Base-by-base conservation (phyloP, 2,888 invertebrate species). In the Litoditis marina region DNA sequence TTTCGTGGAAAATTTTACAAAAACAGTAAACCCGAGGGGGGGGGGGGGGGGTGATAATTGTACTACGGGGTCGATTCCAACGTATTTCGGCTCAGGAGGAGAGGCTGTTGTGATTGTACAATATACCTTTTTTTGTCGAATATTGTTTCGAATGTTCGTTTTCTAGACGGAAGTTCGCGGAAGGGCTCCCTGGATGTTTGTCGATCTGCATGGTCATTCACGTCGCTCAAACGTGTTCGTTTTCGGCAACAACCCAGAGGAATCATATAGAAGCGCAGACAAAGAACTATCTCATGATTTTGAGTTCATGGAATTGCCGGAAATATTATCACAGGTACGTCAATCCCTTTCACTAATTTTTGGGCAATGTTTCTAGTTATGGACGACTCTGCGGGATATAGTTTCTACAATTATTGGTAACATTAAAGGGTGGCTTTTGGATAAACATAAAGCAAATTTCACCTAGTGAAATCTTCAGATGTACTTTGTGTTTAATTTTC, bases 121-220 rank as follows among this genome's bases (percentile, higher is more conserved):
- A n/a, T 47, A 1, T 36, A 11, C 16, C 39, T 16, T n/a, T n/a
- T n/a, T n/a, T n/a, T n/a, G n/a, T n/a, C n/a, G n/a, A n/a, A n/a
- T n/a, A 11, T 50, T 34, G 28, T 30, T 69, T 53, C 19, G 13
- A 30, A 22, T 4, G 16, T 2, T 0, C 34, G 25, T 19, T 31
- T 63, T 69, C 52, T 52, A 76, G 72, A 67, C 67, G 34, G 79
- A 79, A 44, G 66, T 72, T 19, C 56, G 68, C 6, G 55, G 60
- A n/a, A 73, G 69, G 52, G 63, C 67, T 36, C 81, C 80, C 3
- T 73, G 71, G n/a, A 69, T 92, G 88, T 93, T 91, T 84, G 90
- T 92, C 84, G 94, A 94, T 85, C 88, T 93, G 78, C 94, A 94
- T 84, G 93, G 92, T 36, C 95, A 96, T 86, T 94, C 94, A 28